These are phyloP conservation scores for Pseudococcus jackbeardsleyi DNA, from an alignment of 2,888 invertebrate species.

Conservation along the genomic window DNA sequence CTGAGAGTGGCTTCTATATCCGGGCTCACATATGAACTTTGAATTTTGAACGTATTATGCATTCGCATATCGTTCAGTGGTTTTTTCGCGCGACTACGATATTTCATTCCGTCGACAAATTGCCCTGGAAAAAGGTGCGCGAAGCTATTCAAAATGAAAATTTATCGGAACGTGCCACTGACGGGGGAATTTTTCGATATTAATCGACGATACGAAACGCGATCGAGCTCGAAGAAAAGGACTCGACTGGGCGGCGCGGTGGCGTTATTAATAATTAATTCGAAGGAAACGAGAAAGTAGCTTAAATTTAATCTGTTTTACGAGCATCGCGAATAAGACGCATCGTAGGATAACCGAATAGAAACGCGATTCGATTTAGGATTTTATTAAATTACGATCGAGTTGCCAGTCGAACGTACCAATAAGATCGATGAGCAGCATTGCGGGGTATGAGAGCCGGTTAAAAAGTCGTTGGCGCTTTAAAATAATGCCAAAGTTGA, in stretches of 20 bases:
- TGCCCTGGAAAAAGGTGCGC: background rate
- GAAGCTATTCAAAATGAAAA: background rate
- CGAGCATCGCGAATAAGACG: background rate
- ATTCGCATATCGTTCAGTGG: no score
- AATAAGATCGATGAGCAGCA: background rate
- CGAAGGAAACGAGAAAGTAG: background rate
- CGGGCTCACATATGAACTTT: no score
- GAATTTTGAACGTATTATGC: no score
- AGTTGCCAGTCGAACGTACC: background rate
- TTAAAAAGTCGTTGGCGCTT: background rate
- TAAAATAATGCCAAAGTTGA: slow-evolving; percentile 11
- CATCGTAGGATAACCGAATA: background rate
- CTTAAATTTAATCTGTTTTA: slow-evolving; percentile 51
- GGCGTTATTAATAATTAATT: slow-evolving; percentile 48
- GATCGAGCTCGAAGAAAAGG: background rate
- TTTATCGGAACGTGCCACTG: background rate
- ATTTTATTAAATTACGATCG: slow-evolving; percentile 49
- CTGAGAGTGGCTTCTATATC: no score
- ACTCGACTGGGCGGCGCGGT: background rate
- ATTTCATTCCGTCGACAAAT: no score
- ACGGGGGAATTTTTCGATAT: background rate
- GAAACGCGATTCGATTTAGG: slow-evolving; percentile 33
- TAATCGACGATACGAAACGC: background rate
- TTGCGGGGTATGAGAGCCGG: background rate
- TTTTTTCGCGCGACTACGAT: no score